Percentiles rank a stretch among this genome's conserved stretches.
phyloP scores from a whole-genome alignment of 2,888 invertebrate species.

The Zele albiditarsus region DNA sequence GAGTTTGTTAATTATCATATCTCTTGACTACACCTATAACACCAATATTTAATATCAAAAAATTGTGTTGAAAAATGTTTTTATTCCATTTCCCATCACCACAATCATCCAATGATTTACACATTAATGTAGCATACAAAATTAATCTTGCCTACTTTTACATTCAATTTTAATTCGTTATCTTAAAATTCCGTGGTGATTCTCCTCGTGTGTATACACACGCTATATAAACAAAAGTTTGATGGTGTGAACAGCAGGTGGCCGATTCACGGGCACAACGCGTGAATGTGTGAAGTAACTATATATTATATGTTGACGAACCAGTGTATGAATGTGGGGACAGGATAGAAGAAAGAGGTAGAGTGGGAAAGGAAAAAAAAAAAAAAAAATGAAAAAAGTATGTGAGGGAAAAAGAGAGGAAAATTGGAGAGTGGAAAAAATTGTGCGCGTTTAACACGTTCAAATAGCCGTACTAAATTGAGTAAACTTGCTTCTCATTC shows the following conservation, averaged over 20 bases:
- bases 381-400: neutral
- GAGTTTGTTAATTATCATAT: conserved; percentile 51
- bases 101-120: too few species aligned
- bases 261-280: conserved; percentile 58
- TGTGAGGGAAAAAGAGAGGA: conserved; percentile 15
- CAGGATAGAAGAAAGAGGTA: neutral
- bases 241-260: conserved; percentile 63
- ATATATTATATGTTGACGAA: conserved; percentile 50
- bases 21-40: too few species aligned
- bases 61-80: neutral
- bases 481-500: conserved; percentile 37
- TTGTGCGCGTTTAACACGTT: conserved; percentile 32
- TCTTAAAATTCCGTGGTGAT: conserved; percentile 33
- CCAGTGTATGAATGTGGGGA: conserved; percentile 50
- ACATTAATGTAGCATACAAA: too few species aligned
- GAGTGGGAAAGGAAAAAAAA: conserved; percentile 4
- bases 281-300: conserved; percentile 55
- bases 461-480: conserved; percentile 33
- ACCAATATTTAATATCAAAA: neutral
- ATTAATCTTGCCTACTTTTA: neutral
- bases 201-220: conserved; percentile 49
- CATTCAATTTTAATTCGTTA: neutral
- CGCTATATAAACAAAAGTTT: conserved; percentile 63
- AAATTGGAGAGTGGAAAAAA: conserved; percentile 29
- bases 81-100: neutral